A percentile compares a stretch with the other conserved stretches of the same genome.
These are phyloP conservation scores for Aleiodes leptofemur DNA, from an alignment of 2,888 invertebrate genomes.

Conservation along the genomic window DNA sequence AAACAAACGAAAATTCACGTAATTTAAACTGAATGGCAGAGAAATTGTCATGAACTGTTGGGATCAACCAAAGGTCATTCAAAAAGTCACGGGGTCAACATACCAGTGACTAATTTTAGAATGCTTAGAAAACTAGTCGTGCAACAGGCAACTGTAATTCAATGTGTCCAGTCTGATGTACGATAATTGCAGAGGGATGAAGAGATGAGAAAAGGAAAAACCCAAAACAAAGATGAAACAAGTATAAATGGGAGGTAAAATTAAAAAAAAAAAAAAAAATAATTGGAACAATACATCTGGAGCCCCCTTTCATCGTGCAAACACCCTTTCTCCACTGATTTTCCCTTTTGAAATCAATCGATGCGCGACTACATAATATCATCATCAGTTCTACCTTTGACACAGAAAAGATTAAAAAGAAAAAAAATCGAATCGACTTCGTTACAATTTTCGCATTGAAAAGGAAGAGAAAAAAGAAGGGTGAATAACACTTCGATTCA, in stretches of 20 bases:
- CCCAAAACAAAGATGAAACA: constrained; percentile 11
- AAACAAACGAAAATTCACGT: background rate
- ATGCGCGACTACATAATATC: constrained; percentile 40
- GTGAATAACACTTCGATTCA: constrained; percentile 23
- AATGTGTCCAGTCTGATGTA: constrained; percentile 27
- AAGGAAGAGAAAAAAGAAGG: too few relatives aligned
- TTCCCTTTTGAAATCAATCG: constrained; percentile 41
- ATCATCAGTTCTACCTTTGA: constrained; percentile 35
- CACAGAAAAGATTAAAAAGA: constrained; percentile 8
- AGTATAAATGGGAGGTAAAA: background rate
- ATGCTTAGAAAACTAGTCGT: constrained; percentile 23
- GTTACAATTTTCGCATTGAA: constrained; percentile 16
- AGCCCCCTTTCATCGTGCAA: constrained; percentile 12
- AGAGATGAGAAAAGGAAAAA: constrained; percentile 5
- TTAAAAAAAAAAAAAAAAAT: background rate
- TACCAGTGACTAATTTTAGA: constrained; percentile 30
- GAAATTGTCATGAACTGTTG: constrained; percentile 16
- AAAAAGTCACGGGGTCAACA: constrained; percentile 38
- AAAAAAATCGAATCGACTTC: constrained; percentile 3
- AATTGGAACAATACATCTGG: constrained; percentile 36
- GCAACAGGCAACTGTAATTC: constrained; percentile 25
- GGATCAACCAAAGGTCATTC: constrained; percentile 42
- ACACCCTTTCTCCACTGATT: constrained; percentile 11
- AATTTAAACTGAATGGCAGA: background rate
- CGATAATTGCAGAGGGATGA: constrained; percentile 10